Base-by-base conservation (phyloP, 2,888 invertebrate species). In the Subacronicta megacephala region DNA sequence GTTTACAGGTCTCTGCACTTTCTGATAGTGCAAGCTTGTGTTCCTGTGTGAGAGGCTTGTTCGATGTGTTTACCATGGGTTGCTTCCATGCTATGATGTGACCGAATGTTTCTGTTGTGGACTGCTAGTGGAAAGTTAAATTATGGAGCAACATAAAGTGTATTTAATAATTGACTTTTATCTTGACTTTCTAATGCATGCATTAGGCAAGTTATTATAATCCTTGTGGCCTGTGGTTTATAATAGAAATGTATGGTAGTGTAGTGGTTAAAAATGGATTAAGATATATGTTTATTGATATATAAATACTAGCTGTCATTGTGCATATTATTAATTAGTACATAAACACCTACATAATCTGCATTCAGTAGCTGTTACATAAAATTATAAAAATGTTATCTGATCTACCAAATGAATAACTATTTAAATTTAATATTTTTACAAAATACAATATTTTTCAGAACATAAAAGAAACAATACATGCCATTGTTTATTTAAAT, bases 21-120 rank as follows among this genome's bases (percentile, higher is more conserved):
- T 51, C 29, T 5, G 10, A 44, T 37, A 68, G 59, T 18, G 79
- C 80, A 29, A 63, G 60, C 7, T 49, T 44, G 41, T 78, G 63
- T 75, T 80, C 82, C 50, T 77, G 44, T 23, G 45, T 56, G 51
- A 47, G 9, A 20, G 38, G 10, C 0, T 17, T 42, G 15, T 2
- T 20, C 17, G 20, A n/a, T 15, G 36, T 2, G 9, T 13, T 74
- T 59, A 58, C 73, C 62, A 55, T 66, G 16, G 75, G 45, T 76
- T 77, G 33, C 29, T 18, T 88, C 92, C 92, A 92, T 44, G 87
- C 87, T 67, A 92, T 90, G 44, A 70, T 62, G 73, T 90, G 90
- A 51, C 92, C 93, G 62, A 83, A 88, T 17, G 68, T 36, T 37
- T 44, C 58, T 56, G 50, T 51, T 29, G 37, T 12, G 1, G 20